Percentiles rank a stretch among this genome's conserved stretches.
phyloP scores from a whole-genome alignment of 1,140 invertebrate genomes.

The Aphidius ervi region DNA sequence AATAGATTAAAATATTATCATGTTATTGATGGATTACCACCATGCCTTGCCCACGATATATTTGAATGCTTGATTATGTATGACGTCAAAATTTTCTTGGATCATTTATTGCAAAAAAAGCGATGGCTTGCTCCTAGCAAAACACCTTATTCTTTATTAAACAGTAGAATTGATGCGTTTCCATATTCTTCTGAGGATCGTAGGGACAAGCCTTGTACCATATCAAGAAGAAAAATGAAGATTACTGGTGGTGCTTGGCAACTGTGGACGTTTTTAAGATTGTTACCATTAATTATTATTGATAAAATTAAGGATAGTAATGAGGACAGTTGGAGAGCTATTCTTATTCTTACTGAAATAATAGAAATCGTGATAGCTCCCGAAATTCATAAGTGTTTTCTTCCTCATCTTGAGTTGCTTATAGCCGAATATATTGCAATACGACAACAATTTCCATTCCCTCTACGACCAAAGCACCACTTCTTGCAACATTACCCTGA shows the following conservation, averaged over 20 bases:
- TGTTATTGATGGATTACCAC: no score
- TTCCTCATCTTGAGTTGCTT: conserved; percentile 25
- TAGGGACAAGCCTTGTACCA: conserved; percentile 20
- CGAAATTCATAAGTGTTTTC: conserved; percentile 18
- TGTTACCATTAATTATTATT: conserved; percentile 22
- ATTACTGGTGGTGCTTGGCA: conserved; percentile 24
- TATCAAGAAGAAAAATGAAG: conserved; percentile 14
- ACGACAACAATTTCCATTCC: conserved; percentile 22
- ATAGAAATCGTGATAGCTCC: conserved; percentile 25
- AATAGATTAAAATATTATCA: no score
- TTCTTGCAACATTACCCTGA: conserved; percentile 28
- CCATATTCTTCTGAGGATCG: conserved; percentile 30
- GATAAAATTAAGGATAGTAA: conserved; percentile 21
- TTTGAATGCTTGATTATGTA: no score
- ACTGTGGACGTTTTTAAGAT: conserved; percentile 19
- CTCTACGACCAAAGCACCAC: conserved; percentile 32
- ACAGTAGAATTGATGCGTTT: conserved; percentile 26
- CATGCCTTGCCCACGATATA: no score
- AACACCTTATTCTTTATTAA: conserved; percentile 23
- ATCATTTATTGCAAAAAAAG: no score
- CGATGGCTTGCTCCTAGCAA: no score
- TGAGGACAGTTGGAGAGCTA: conserved; percentile 13
- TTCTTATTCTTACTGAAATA: conserved; percentile 23
- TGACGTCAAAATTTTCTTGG: no score
- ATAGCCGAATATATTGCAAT: conserved; percentile 26